Evolutionary conservation across 64 coral and sea anemone genomes (phyloP).

Genomic region (Montipora cactus): DNA sequence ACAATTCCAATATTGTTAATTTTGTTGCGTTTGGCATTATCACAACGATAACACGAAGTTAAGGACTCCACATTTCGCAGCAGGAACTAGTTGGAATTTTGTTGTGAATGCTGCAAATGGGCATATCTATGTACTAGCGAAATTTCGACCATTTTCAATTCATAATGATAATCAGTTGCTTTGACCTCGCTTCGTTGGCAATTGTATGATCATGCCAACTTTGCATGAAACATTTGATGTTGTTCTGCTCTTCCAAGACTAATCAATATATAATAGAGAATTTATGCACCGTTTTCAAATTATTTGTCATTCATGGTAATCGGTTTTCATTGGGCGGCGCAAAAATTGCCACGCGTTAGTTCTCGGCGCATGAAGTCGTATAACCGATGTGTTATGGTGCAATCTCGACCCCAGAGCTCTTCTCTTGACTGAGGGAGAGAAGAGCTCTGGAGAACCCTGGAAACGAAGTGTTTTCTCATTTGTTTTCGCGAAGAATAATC

Average conservation of each 20-base stretch:
- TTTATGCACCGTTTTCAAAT: neutral
- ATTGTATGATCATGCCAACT: neutral
- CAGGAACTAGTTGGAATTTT: neutral
- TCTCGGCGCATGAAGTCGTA: too few relatives aligned
- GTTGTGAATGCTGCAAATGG: neutral
- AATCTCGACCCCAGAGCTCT: too few relatives aligned
- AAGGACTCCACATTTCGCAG: neutral
- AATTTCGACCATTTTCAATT: neutral
- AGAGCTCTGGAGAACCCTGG: too few relatives aligned
- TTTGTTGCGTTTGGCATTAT: neutral
- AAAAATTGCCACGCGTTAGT: too few relatives aligned
- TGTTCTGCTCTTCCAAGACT: neutral
- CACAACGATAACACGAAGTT: neutral
- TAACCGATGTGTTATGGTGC: too few relatives aligned
- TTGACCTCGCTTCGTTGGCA: neutral
- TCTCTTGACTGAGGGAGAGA: too few relatives aligned
- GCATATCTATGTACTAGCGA: neutral
- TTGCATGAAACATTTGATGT: neutral
- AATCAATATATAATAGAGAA: neutral
- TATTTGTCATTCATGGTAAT: neutral
- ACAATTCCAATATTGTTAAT: neutral
- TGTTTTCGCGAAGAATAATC: too few relatives aligned
- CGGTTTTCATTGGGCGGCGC: too few relatives aligned
- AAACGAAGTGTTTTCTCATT: too few relatives aligned
- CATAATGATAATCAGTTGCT: neutral